A percentile compares a stretch with the other conserved stretches of the same genome.
Conservation (phyloP, 1,140 invertebrate species). For the Caenorhabditis elegans region WBcel235 BX284604.4:8973001-8973500, state of each 20-base stretch:
- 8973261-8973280: neutral
- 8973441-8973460: neutral
- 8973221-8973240: conserved; percentile 44
- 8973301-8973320: neutral
- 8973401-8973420: neutral
- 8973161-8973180: conserved; percentile 41
- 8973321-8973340: neutral
- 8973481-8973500: neutral
- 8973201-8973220: conserved; percentile 51
- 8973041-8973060: conserved; percentile 48
- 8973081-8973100: neutral
- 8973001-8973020: conserved; percentile 48
- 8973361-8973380: neutral
- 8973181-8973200: conserved; percentile 44
- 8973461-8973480: neutral
- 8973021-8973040: conserved; percentile 50
- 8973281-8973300: neutral
- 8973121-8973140: conserved; percentile 16
- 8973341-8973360: too few species aligned
- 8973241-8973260: conserved; percentile 45
- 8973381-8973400: neutral
- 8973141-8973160: conserved; percentile 45
- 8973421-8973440: conserved; percentile 4
- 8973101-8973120: neutral
- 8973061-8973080: conserved; percentile 43